Percentiles rank a stretch among this genome's conserved stretches.
Conservation (phyloP, 2,113 vertebrate species). For the Neogale vison region DNA sequence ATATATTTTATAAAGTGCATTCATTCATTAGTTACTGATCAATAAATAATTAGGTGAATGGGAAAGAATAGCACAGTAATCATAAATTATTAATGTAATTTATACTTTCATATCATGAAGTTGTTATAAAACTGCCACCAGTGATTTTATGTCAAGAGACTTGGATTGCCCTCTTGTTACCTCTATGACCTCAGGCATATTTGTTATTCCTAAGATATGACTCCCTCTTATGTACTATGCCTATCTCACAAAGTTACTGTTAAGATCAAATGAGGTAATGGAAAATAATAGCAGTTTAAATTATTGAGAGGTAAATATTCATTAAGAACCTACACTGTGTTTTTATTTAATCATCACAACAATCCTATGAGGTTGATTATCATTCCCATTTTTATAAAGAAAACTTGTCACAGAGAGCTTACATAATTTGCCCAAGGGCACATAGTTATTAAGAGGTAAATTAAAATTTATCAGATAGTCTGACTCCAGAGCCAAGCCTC, state of each 20-base stretch:
- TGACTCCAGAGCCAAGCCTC: background rate
- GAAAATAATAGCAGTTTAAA: constrained; percentile 17
- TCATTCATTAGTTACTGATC: background rate
- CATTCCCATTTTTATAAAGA: background rate
- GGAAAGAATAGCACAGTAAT: background rate
- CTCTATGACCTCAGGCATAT: background rate
- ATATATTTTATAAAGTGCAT: background rate
- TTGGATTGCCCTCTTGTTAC: background rate
- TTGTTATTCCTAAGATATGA: constrained; percentile 6
- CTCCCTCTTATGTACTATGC: background rate
- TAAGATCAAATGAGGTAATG: background rate
- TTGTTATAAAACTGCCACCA: constrained; percentile 8
- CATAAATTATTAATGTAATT: constrained; percentile 26
- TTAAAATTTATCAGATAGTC: background rate
- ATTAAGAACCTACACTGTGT: background rate
- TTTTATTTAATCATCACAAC: constrained; percentile 12
- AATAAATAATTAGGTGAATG: background rate
- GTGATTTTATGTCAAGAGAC: background rate
- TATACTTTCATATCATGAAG: background rate
- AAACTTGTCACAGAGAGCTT: background rate
- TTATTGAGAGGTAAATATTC: constrained; percentile 5
- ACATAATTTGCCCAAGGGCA: background rate
- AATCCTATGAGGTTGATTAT: background rate
- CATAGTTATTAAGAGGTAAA: background rate
- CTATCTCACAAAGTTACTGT: background rate